Conservation (phyloP, 2,113 vertebrate species). For the Calyptomena viridis region DNA sequence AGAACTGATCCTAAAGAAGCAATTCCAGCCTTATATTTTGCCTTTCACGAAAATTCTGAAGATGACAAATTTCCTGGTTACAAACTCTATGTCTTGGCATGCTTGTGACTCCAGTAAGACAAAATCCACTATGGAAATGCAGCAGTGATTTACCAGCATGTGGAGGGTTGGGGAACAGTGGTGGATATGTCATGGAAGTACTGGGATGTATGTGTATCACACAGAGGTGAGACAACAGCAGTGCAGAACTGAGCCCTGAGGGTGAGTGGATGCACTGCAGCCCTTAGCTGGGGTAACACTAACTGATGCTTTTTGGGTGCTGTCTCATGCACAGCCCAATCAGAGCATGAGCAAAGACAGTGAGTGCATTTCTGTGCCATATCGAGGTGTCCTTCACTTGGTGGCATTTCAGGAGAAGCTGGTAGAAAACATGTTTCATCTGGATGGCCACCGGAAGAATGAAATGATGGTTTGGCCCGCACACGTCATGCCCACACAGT, state of each 20-base stretch:
- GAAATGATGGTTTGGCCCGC: not conserved
- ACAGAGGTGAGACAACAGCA: not conserved
- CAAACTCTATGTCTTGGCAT: not conserved
- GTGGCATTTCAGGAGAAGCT: not conserved
- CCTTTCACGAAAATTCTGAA: not conserved
- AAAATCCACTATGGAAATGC: not conserved
- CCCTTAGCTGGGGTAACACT: not conserved
- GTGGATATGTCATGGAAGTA: too few species aligned
- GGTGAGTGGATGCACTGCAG: not conserved
- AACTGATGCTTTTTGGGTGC: not conserved
- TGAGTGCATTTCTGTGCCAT: fast-evolving
- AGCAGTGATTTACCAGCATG: not conserved
- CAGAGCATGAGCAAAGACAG: not conserved
- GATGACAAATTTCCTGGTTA: not conserved
- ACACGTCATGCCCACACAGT: fast-evolving
- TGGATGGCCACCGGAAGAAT: not conserved
- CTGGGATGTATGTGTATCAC: not conserved
- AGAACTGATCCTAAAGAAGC: not conserved
- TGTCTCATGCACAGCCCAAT: not conserved
- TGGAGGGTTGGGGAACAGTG: fast-evolving
- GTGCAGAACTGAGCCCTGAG: not conserved
- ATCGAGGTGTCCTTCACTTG: not conserved
- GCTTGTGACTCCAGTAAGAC: not conserved
- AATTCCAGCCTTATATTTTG: not conserved
- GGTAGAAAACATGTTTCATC: not conserved